Base-by-base conservation (phyloP, 1,140 invertebrate species). In the Micrasema longulum region DNA sequence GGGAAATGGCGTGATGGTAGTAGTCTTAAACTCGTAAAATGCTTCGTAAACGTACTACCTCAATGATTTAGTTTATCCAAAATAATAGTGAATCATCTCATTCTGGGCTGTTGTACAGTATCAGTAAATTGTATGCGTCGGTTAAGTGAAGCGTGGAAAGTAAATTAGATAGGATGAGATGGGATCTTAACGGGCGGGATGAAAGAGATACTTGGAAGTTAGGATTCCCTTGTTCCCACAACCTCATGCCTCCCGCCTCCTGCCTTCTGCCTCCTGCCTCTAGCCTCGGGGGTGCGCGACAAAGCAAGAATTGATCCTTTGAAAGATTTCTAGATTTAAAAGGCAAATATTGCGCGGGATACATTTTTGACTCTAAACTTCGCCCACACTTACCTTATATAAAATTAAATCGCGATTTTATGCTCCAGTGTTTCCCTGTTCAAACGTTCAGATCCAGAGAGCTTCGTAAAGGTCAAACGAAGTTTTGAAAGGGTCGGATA, bases 81-180 rank as follows among this genome's bases (percentile, higher is more conserved):
- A 43, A 43, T 43, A 43, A 43, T 43, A n/a, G 41, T 43, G 41
- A 5, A 16, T 43, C 11, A 31, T 31, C 26, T 31, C 26, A 7
- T 7, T 31, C 26, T n/a, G n/a, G 26, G 26, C 26, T 31, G 7
- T 31, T 31, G 26, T 31, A n/a, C n/a, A 31, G 26, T 31, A 4
- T 31, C 7, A 31, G 26, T 31, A 31, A 31, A 16, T 52, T 22
- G 18, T 23, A 22, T 23, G 48, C 12, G 18, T 23, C 14, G 10
- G 20, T 52, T 52, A 22, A 52, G 48, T 52, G 18, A 20, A 52
- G 48, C 48, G 48, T 22, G 20, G 16, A 52, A 18, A 22, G 48
- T 52, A 22, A 52, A 52, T 20, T 20, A 52, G 48, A 23, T 47
- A 52, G 48, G 18, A 23, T 22, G 48, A 22, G 48, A 52, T 52